Base-by-base conservation (phyloP, 2,113 vertebrate genomes). In the Mionectes macconnelli region DNA sequence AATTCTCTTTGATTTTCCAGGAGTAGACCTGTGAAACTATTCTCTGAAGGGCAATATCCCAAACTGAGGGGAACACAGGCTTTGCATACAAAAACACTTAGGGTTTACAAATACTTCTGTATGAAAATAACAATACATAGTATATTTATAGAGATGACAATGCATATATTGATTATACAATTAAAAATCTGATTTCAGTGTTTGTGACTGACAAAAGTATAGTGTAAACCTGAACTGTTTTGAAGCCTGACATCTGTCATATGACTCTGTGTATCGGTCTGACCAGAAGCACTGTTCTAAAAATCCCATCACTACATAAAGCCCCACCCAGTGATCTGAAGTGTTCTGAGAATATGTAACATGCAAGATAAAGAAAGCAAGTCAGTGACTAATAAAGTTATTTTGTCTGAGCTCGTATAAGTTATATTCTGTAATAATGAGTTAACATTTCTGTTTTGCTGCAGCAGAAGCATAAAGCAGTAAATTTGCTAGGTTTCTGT, bases 1-100 rank as follows among this genome's bases (percentile, higher is more conserved):
- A 84, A 95, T 95, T 97, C 78, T 91, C 66, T 96, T 96, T 97
- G 93, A 92, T 97, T 96, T 97, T 93, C 57, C 40, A 42, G 78
- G 80, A 90, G 28, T 9, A 87, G 87, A 91, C 12, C 15, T 81
- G 47, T 3, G 23, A 94, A 97, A 80, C 47, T 72, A 62, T 57
- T 91, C 77, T 94, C 69, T 92, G 90, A 66, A 60, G 62, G 79
- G 80, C 89, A 93, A 37, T 75, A 91, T 87, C 83, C 85, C 44
- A 80, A 85, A 88, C 42, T 79, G 72, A 78, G 22, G 53, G 47
- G 59, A 85, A 66, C 15, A 49, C 3, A 7, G 81, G 66, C 39
- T 77, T 68, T 63, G 84, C 90, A 86, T 87, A 85, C 50, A 75
- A 93, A 90, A 70, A 2, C 64, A 33, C 33, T 91, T 88, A 15